Conservation (phyloP, 1,140 invertebrate genomes). For the Hormaphis cornu region DNA sequence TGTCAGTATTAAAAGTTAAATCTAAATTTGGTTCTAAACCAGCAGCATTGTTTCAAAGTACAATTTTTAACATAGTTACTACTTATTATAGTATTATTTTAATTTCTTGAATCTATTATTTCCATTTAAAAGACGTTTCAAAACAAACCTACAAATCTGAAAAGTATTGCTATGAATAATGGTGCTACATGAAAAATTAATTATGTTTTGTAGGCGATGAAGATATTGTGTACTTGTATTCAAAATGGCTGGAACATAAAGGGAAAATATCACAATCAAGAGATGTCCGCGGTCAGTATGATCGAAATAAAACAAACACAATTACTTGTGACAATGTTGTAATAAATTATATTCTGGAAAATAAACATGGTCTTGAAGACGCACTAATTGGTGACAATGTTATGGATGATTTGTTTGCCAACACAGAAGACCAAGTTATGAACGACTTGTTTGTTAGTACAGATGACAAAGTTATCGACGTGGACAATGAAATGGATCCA, state of each 20-base stretch:
- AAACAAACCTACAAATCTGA: no score
- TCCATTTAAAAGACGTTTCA: no score
- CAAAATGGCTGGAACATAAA: slow-evolving; percentile 25
- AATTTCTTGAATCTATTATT: no score
- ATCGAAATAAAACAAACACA: not conserved
- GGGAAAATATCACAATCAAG: slow-evolving; percentile 1
- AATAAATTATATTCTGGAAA: not conserved
- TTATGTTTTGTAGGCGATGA: slow-evolving; percentile 11
- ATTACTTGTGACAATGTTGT: not conserved
- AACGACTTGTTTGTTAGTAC: not conserved
- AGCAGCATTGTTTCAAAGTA: no score
- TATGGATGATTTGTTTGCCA: not conserved
- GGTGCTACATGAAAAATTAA: no score
- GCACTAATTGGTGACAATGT: not conserved
- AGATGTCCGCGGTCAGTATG: not conserved
- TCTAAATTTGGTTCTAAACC: no score
- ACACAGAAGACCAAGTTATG: not conserved
- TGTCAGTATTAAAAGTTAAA: no score
- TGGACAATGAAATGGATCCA: slow-evolving; percentile 19
- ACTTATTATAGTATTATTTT: no score
- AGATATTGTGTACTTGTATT: slow-evolving; percentile 23
- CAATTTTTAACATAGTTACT: no score
- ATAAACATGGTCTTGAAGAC: slow-evolving; percentile 2
- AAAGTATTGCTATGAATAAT: no score
- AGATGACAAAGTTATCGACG: not conserved